Base-by-base conservation (phyloP, 2,797 vertebrate genomes). In the Periparus ater region DNA sequence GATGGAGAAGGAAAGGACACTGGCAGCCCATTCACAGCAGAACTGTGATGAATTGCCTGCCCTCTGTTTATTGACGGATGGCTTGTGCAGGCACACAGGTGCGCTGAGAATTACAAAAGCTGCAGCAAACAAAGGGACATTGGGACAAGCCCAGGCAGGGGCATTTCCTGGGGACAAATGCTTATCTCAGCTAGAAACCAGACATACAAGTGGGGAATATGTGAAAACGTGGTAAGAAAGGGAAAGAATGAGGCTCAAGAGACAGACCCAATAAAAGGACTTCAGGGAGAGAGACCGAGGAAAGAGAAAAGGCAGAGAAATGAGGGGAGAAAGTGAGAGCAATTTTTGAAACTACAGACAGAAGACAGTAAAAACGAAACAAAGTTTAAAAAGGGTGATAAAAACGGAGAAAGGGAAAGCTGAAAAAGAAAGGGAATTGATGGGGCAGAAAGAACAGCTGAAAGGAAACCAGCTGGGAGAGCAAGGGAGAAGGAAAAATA, bases 11-110 rank as follows among this genome's bases (percentile, higher is more conserved):
- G 36, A 74, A 74, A 36, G 76, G 21, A 34, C 40, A 12, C 0
- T 26, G 63, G 38, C 76, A 44, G 44, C 55, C 54, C 63, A 29
- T 54, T 53, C 66, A 54, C 3, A 9, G 14, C 45, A 81, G 17
- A 89, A 65, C 44, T 75, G 45, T 62, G 78, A 81, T 23, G 13
- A 88, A 50, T 82, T 58, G 62, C 65, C 73, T 92, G 76, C 70
- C 71, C 86, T 32, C 23, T n/a, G 36, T 36, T 78, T 62, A 45
- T 74, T 89, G 92, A 94, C 70, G 70, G 91, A 92, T 66, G 51
- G 79, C 91, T 95, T 97, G 79, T 96, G 48, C 87, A 92, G 89
- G 67, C 76, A 70, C 70, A 51, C 91, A 94, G 95, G 95, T 95
- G 93, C 0, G 15, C 79, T 15, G 50, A 45, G 57, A 92, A 83